Base-by-base conservation (phyloP, 2,113 vertebrate species). In the Nycticryphes semicollaris region DNA sequence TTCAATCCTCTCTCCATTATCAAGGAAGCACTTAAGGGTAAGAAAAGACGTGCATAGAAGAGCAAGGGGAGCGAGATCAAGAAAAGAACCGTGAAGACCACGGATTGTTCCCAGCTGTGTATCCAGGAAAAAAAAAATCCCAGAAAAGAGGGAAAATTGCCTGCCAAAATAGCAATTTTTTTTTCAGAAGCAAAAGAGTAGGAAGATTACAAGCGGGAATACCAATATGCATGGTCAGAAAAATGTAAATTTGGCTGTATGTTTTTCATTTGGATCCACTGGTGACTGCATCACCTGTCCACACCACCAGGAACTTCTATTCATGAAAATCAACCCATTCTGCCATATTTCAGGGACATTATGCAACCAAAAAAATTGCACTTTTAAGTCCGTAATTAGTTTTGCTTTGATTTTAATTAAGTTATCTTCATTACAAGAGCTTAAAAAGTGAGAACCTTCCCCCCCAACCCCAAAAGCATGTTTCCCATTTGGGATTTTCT, bases 371-470 rank as follows among this genome's bases (percentile, higher is more conserved):
- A 74, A 39, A 91, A 4, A 25, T 93, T 66, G 37, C 48, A 78
- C 67, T 94, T 92, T 63, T n/a, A 92, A 91, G 89, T 84, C 86
- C 89, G 54, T 87, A 94, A 96, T 94, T 96, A 81, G 95, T 76
- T 95, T 95, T 93, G 63, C 96, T 96, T 96, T 89, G 92, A 96
- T 95, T 96, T 92, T 95, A 95, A 94, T 95, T 95, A 92, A 94
- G 81, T 93, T 88, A 77, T 82, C 84, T 80, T 95, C 89, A 85
- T 91, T 97, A 95, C 27, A 80, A 86, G 76, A 86, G 63, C 69
- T 51, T 90, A 94, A 68, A 47, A 89, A 74, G 16, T 39, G 62
- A 31, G 39, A 87, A 74, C 8, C 3, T 30, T 10, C 53, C 22
- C 74, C 56, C 67, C 39, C 39, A 57, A 15, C 5, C 73, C 17